phyloP scores from a whole-genome alignment of 1,140 invertebrate species.

The Apis dorsata region DNA sequence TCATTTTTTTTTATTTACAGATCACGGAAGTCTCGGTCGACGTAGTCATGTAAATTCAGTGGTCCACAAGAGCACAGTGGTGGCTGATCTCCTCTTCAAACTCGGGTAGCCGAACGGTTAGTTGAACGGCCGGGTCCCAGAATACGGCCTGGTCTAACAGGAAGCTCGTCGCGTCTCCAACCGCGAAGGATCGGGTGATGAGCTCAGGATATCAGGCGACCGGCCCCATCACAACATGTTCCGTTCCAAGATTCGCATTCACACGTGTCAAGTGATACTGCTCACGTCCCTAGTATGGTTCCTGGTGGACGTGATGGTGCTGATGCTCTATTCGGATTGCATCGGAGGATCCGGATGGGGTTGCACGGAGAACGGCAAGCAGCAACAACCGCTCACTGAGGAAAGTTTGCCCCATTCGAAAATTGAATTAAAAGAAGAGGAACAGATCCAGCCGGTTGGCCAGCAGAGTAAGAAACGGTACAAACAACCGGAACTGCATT shows the following conservation, averaged over 20 bases:
- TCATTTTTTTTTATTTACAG: neutral
- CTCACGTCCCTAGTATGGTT: conserved; percentile 98
- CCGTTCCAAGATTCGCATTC: conserved; percentile 92
- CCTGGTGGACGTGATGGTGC: conserved; percentile 92
- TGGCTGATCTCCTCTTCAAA: conserved; percentile 10
- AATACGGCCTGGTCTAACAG: neutral
- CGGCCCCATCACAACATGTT: conserved; percentile 83
- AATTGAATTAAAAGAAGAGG: conserved; percentile 37
- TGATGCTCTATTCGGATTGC: conserved; percentile 97
- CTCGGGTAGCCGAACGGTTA: conserved; percentile 27
- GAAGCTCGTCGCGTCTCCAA: conserved; percentile 24
- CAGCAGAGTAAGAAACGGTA: conserved; percentile 70
- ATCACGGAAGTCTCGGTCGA: neutral
- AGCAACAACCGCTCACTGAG: conserved; percentile 44
- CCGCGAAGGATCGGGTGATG: conserved; percentile 69
- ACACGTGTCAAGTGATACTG: conserved; percentile 96
- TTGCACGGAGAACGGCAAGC: conserved; percentile 77
- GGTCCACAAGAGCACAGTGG: neutral
- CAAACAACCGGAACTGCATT: conserved; percentile 81
- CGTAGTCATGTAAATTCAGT: conserved; percentile 56
- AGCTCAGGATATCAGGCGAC: conserved; percentile 63
- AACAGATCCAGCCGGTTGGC: conserved; percentile 11
- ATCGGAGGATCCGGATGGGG: conserved; percentile 86
- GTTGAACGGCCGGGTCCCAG: neutral
- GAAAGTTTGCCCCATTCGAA: conserved; percentile 49